Conservation (phyloP, 1,140 invertebrate genomes). For the Battus philenor region DNA sequence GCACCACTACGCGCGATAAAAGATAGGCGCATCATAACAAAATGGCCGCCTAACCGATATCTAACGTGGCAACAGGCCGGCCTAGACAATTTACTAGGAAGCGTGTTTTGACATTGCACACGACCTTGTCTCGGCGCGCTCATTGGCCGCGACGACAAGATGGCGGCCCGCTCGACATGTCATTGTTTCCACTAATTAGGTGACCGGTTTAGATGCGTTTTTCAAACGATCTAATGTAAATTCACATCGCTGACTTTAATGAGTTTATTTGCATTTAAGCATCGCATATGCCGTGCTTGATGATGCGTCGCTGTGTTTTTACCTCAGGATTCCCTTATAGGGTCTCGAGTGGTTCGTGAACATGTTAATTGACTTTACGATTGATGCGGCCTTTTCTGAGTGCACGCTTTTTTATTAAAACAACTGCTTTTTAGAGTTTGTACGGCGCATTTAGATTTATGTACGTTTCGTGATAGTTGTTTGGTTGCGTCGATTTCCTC, state of each 20-base stretch:
- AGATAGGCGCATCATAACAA: slow-evolving; percentile 37
- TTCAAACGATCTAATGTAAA: slow-evolving; percentile 42
- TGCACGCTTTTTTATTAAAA: too few relatives aligned
- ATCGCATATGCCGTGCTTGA: slow-evolving; percentile 8
- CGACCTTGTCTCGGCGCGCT: slow-evolving; percentile 43
- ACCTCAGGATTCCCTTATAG: slow-evolving; percentile 1
- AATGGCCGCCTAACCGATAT: slow-evolving; percentile 49
- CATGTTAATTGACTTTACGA: not conserved
- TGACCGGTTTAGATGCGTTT: slow-evolving; percentile 58
- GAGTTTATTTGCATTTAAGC: slow-evolving; percentile 11
- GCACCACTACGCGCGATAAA: slow-evolving; percentile 11
- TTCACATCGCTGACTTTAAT: slow-evolving; percentile 13
- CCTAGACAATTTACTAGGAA: slow-evolving; percentile 62
- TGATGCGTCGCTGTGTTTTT: slow-evolving; percentile 7
- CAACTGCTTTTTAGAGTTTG: too few relatives aligned
- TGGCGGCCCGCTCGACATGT: slow-evolving; percentile 46
- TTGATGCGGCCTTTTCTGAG: slow-evolving; percentile 6
- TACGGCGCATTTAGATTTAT: too few relatives aligned
- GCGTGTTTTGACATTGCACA: slow-evolving; percentile 61
- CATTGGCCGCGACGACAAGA: slow-evolving; percentile 56
- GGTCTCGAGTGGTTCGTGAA: slow-evolving; percentile 1
- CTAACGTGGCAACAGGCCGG: slow-evolving; percentile 53
- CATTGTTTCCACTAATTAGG: slow-evolving; percentile 48
- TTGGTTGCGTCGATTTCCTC: too few relatives aligned
- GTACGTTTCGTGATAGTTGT: too few relatives aligned